Evolutionary conservation across 2,113 vertebrate species (phyloP), one percentile per base, ranked within the genome.

Genomic region (Anser cygnoides): DNA sequence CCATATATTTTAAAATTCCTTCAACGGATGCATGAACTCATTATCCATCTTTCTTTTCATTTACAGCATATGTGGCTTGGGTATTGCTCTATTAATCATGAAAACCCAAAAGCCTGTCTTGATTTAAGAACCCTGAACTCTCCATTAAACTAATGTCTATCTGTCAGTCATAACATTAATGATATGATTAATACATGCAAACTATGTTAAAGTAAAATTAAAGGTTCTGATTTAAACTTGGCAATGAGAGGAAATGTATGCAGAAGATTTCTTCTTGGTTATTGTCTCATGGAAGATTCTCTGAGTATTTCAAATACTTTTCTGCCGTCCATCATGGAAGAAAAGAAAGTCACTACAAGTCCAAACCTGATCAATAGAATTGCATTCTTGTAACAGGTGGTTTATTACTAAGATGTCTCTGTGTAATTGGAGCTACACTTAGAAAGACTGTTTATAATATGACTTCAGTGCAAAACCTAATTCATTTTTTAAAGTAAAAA

Each of bases 61-160:
- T 49, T 63, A 29, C 2, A 81, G 49, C 76, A 73, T 90, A 84
- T 84, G 90, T 87, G 84, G 70, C 80, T 61, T 73, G 88, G 80
- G 43, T 84, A 76, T 82, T 91, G 76, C 66, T 82, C 86, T 70
- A 92, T 96, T 95, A 92, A 95, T 96, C 86, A 93, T 33, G 70
- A 89, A 92, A 90, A 90, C 89, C 92, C 86, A 95, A 96, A 97
- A 95, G 76, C 76, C 92, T 91, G 83, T 72, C 93, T 78, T 94
- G 90, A 93, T 95, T 96, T 97, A 97, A 92, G 93, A 68, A 96
- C 73, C 68, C 77, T 89, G 92, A 93, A 70, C 84, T 96, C 89
- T 91, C 92, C 73, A 75, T 94, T 94, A 89, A 96, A 91, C 84
- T 94, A 93, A 92, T 95, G 92, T 84, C 86, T 90, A 28, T 75